Evolutionary conservation across 1,140 invertebrate species (phyloP).

Genomic region (Nebria ingens): DNA sequence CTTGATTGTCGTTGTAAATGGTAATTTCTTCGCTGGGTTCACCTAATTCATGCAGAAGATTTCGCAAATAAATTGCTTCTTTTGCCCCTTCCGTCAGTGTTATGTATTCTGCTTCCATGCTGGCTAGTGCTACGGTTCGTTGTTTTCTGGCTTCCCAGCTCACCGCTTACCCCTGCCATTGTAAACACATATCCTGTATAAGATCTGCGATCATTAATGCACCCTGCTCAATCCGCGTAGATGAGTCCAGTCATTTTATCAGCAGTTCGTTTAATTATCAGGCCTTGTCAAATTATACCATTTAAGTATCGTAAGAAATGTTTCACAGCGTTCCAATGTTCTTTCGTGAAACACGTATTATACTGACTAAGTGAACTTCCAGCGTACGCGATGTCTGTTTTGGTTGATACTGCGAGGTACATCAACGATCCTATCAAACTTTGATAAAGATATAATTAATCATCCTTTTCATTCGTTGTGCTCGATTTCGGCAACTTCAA

Average conservation of each 20-base stretch:
- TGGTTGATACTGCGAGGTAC: slow-evolving; percentile 31
- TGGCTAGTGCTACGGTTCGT: slow-evolving; percentile 34
- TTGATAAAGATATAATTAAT: slow-evolving; percentile 21
- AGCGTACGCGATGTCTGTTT: slow-evolving; percentile 34
- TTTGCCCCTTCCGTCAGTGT: slow-evolving; percentile 31
- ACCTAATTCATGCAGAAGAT: slow-evolving; percentile 20
- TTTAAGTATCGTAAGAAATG: slow-evolving; percentile 32
- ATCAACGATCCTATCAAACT: slow-evolving; percentile 32
- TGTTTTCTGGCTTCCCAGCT: slow-evolving; percentile 28
- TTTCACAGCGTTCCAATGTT: slow-evolving; percentile 30
- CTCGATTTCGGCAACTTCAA: too few species aligned
- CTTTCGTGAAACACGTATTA: slow-evolving; percentile 19
- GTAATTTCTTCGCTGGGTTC: slow-evolving; percentile 23
- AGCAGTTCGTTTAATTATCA: slow-evolving; percentile 16
- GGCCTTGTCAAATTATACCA: slow-evolving; percentile 23
- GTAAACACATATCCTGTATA: slow-evolving; percentile 30
- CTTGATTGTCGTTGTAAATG: slow-evolving; percentile 29
- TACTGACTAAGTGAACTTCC: slow-evolving; percentile 30
- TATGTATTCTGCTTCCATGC: slow-evolving; percentile 39
- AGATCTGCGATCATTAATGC: slow-evolving; percentile 24
- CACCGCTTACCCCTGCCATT: slow-evolving; percentile 22
- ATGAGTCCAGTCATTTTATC: slow-evolving; percentile 24
- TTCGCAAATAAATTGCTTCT: slow-evolving; percentile 30
- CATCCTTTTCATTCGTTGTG: slow-evolving; percentile 7
- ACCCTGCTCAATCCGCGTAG: slow-evolving; percentile 28